phyloP scores from a whole-genome alignment of 2,797 vertebrate genomes.

The Sciaenops ocellatus region DNA sequence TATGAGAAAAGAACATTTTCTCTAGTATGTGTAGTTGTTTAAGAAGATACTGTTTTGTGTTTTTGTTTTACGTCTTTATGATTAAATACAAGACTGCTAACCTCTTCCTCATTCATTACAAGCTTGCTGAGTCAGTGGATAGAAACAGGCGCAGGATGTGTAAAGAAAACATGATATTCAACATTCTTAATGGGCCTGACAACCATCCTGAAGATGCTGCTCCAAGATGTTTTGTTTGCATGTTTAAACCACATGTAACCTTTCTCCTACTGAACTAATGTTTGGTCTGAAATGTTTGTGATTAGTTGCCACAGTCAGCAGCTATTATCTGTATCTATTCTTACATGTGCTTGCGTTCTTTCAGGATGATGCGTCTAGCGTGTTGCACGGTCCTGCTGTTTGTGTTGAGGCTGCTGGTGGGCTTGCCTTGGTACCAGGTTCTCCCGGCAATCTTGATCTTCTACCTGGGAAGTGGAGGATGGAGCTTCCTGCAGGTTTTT shows the following conservation, averaged over 20 bases:
- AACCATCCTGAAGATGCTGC: not conserved
- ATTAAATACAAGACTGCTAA: not conserved
- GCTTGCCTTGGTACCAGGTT: conserved; percentile 92
- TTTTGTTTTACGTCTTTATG: not conserved
- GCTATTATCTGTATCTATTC: conserved; percentile 37
- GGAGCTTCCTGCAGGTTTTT: conserved; percentile 90
- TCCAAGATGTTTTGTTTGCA: conserved; percentile 8
- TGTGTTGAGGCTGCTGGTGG: conserved; percentile 88
- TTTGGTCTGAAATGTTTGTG: conserved; percentile 35
- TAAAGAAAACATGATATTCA: conserved; percentile 44
- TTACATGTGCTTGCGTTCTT: conserved; percentile 51
- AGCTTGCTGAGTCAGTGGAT: conserved; percentile 19
- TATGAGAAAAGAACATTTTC: not conserved
- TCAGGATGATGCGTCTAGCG: conserved; percentile 91
- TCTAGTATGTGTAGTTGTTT: not conserved
- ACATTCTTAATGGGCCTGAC: conserved; percentile 28
- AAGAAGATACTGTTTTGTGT: not conserved
- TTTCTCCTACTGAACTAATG: conserved; percentile 32
- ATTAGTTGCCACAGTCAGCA: not conserved
- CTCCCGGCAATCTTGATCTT: conserved; percentile 89
- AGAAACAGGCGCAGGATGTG: conserved; percentile 19
- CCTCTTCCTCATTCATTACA: not conserved
- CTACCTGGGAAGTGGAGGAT: conserved; percentile 94
- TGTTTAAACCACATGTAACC: conserved; percentile 5
- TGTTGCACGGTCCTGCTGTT: conserved; percentile 89